phyloP scores from a whole-genome alignment of 2,888 invertebrate species.

The Gibbula magus region DNA sequence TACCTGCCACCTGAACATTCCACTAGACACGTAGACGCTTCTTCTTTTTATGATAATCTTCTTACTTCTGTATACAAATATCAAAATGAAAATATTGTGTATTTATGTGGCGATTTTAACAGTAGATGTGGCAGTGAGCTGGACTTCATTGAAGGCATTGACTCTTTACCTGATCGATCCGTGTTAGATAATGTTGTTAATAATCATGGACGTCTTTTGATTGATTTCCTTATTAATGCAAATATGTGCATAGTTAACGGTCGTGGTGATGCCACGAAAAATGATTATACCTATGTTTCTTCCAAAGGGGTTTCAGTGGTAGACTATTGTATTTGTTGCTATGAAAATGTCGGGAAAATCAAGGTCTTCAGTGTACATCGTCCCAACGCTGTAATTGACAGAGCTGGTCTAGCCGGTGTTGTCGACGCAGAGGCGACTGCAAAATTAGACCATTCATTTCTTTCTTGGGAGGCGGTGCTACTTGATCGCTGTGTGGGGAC shows the following conservation, averaged over 20 bases:
- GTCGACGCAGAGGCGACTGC: not conserved
- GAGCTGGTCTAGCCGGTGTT: not conserved
- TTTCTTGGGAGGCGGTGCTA: not conserved
- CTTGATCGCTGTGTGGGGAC: too few species aligned
- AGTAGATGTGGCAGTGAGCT: not conserved
- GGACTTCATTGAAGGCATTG: not conserved
- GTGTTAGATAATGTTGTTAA: not conserved
- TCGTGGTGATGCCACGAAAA: not conserved
- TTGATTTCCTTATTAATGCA: too few species aligned
- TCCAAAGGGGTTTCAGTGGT: not conserved
- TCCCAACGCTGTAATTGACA: not conserved
- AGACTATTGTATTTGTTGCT: not conserved
- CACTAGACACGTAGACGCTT: not conserved
- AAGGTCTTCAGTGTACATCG: not conserved
- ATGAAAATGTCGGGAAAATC: not conserved
- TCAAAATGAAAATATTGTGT: not conserved
- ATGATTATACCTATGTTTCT: conserved; percentile 1
- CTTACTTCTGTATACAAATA: not conserved
- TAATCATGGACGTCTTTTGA: not conserved
- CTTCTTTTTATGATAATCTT: not conserved
- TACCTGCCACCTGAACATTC: not conserved
- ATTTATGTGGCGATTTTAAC: not conserved
- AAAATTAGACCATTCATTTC: not conserved
- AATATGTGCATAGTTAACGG: not conserved
- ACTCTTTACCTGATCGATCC: not conserved